Evolutionary conservation across 2,113 vertebrate species (phyloP).

Genomic region (Bambusicola thoracicus): DNA sequence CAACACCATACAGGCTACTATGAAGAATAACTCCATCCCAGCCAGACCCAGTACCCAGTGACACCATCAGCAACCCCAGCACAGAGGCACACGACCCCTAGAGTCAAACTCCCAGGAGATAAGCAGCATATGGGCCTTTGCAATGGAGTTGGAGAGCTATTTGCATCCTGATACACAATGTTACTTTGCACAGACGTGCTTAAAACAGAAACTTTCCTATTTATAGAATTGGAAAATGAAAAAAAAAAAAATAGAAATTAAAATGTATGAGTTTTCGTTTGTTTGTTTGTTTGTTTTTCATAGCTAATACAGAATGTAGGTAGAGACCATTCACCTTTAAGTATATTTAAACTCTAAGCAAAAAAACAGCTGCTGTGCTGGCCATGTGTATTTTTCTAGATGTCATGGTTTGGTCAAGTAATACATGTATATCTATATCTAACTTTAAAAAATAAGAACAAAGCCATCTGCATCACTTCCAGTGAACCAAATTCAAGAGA

Average conservation of each 20-base stretch:
- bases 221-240: not conserved
- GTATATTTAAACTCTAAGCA: not conserved
- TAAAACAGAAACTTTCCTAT: not conserved
- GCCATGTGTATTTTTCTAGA: not conserved
- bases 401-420: not conserved
- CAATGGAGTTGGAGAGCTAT: not conserved
- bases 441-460: not conserved
- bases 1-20: not conserved
- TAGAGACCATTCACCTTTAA: not conserved
- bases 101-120: not conserved
- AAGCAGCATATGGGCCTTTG: not conserved
- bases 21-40: not conserved
- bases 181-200: not conserved
- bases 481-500: not conserved
- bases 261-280: not conserved
- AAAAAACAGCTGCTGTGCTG: not conserved
- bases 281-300: no score
- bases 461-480: not conserved
- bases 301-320: not conserved
- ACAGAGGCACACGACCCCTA: not conserved
- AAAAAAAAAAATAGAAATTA: not conserved
- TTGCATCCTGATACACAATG: not conserved
- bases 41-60: accelerated
- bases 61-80: accelerated
- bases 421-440: not conserved